A percentile compares a stretch with the other conserved stretches of the same genome.
phyloP scores from a whole-genome alignment of 2,888 invertebrate genomes.

The Dryococelus australis region DNA sequence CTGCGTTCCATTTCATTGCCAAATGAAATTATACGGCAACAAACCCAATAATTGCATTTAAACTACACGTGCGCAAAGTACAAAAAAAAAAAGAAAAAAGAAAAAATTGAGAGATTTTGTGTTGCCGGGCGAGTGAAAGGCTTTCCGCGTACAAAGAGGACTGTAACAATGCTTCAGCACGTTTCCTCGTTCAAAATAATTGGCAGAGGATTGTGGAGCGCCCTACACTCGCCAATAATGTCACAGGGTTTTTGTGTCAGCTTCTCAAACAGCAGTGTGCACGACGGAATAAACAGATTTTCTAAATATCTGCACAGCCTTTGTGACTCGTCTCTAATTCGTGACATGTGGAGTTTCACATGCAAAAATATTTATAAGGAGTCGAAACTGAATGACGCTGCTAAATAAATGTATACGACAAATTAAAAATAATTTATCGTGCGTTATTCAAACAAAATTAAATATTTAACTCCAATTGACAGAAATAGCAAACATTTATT shows the following conservation, averaged over 20 bases:
- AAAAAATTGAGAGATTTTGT: neutral
- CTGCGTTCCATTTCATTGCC: constrained; percentile 16
- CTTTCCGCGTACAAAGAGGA: neutral
- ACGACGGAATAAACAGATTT: neutral
- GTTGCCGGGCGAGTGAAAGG: neutral
- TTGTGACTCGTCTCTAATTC: neutral
- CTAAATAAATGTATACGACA: no score
- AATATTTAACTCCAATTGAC: no score
- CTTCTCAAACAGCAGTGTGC: neutral
- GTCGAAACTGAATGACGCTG: no score
- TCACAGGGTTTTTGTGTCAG: neutral
- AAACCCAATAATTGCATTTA: constrained; percentile 5
- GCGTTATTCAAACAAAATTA: no score
- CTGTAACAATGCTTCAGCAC: neutral
- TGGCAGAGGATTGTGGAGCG: neutral
- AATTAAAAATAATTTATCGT: no score
- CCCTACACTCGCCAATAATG: neutral
- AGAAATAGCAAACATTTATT: no score
- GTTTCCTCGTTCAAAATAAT: neutral
- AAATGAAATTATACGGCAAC: constrained; percentile 5
- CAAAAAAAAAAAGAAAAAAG: neutral
- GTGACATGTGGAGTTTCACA: neutral
- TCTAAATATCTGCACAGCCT: neutral
- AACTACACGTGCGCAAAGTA: constrained; percentile 16
- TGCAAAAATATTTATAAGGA: neutral